A percentile compares a stretch with the other conserved stretches of the same genome.
These are phyloP conservation scores for Cephalopachus bancanus DNA, from an alignment of 2,797 vertebrate species.

Conservation along the genomic window DNA sequence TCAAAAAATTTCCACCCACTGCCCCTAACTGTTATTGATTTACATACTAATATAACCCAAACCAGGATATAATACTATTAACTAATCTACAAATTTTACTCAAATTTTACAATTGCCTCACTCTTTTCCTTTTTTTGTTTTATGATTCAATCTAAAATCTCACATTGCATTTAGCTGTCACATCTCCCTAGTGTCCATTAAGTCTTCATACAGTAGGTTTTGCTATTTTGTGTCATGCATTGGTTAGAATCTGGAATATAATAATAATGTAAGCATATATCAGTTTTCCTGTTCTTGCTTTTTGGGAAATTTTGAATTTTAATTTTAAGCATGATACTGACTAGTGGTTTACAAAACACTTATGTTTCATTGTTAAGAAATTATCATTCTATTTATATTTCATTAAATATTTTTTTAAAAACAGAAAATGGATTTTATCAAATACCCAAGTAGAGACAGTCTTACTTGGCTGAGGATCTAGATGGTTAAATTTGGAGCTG, in stretches of 20 bases:
- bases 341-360: neutral
- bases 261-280: too few species aligned
- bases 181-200: neutral
- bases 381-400: neutral
- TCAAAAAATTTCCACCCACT: neutral
- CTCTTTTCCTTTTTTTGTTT: too few species aligned
- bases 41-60: neutral
- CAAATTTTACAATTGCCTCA: too few species aligned
- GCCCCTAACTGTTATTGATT: neutral
- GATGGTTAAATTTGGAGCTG: too few species aligned
- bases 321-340: neutral
- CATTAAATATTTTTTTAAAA: neutral
- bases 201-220: neutral
- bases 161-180: too few species aligned
- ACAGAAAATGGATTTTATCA: neutral
- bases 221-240: neutral
- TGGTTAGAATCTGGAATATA: too few species aligned
- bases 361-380: neutral
- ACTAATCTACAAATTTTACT: too few species aligned
- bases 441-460: neutral
- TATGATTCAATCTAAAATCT: fast-evolving
- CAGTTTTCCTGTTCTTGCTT: neutral
- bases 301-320: neutral
- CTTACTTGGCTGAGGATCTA: neutral
- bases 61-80: neutral